phyloP scores from a whole-genome alignment of 2,113 vertebrate species.

The Tringa solitaria region DNA sequence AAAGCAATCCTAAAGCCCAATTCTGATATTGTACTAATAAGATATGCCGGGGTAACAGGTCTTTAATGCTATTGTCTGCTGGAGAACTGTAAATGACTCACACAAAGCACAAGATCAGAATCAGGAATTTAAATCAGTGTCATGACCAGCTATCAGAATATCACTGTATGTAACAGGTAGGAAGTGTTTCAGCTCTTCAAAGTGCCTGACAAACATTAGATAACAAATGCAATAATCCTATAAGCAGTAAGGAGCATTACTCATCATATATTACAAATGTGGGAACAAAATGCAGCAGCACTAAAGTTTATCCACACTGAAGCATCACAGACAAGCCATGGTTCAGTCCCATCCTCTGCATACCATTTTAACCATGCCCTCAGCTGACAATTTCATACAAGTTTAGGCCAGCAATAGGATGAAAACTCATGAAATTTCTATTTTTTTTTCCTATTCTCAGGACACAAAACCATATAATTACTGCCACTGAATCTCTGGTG shows the following conservation, averaged over 20 bases:
- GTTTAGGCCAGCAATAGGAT: background rate
- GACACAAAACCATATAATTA: background rate
- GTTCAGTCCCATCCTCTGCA: background rate
- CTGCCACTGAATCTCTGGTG: background rate
- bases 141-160: background rate
- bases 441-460: background rate
- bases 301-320: background rate
- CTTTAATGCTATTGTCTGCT: background rate
- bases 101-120: background rate
- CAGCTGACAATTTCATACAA: background rate
- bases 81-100: background rate
- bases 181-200: background rate
- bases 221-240: background rate
- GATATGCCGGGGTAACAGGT: background rate
- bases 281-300: background rate
- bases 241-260: background rate
- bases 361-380: background rate
- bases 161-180: background rate
- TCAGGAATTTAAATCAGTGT: background rate
- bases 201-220: background rate
- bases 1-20: background rate
- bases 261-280: background rate
- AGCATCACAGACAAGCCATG: background rate
- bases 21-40: background rate
- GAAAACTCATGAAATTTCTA: background rate